Evolutionary conservation across 2,888 invertebrate genomes (phyloP), one percentile per base, ranked within the genome.

Genomic region (Drepanosiphum platanoidis): DNA sequence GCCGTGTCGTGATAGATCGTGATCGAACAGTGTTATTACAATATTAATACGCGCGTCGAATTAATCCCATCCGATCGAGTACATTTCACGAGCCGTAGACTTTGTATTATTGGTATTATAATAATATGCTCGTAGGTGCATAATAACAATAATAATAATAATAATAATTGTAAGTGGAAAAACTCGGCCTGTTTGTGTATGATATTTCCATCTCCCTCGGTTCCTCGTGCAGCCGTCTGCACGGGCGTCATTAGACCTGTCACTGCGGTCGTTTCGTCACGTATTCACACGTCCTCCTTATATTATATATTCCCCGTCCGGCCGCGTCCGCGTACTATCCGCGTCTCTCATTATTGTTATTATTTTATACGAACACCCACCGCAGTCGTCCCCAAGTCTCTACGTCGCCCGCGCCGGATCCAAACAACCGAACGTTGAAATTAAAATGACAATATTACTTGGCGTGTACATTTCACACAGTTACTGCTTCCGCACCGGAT

Each of bases 221-320:
- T 34, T 64, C 64, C 30, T 13, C 27, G 9, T 27, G 13, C n/a
- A 9, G 36, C 15, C 32, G 9, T 2, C 71, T 15, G n/a, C n/a
- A n/a, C 64, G 27, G 27, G 27, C 64, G n/a, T n/a, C 64, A 42
- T n/a, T 34, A 32, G 61, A 42, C 64, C 72, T 74, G 72, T 75
- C 83, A 27, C 66, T 83, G 83, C 83, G 83, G 83, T 68, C 74
- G 74, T 75, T 74, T 75, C 83, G 83, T 83, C 83, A 83, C 83
- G 83, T 75, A 75, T 80, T 68, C 80, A 52, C 82, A 32, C 80
- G 46, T 58, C 64, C 30, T 27, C 72, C 72, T 39, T 27, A 27
- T n/a, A 18, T 22, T 32, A 71, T n/a, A n/a, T n/a, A n/a, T 61
- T 32, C 22, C 61, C 36, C 36, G 72, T 58, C 46, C 34, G 32